Percentiles rank a stretch among this genome's conserved stretches.
Conservation (phyloP, 2,888 invertebrate species). For the Pseudococcus longispinus region DNA sequence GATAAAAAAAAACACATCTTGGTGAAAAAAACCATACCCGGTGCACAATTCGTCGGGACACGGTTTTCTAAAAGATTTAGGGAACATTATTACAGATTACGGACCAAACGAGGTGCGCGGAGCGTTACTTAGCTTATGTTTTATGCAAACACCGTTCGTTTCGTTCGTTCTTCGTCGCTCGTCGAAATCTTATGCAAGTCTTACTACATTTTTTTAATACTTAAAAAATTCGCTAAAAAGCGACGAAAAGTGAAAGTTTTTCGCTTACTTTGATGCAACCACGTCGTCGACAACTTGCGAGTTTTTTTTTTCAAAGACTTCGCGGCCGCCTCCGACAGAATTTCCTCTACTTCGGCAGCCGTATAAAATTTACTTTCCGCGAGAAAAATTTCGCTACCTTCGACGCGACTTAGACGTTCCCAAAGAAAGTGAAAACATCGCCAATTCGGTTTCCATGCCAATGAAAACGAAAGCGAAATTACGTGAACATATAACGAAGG, state of each 20-base stretch:
- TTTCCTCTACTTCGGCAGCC: no score
- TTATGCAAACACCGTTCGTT: conserved; percentile 43
- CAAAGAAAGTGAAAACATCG: conserved; percentile 21
- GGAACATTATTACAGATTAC: neutral
- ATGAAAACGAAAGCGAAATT: conserved; percentile 37
- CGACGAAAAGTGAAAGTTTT: conserved; percentile 21
- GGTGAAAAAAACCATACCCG: neutral
- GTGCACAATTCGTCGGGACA: neutral
- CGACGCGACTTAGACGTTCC: neutral
- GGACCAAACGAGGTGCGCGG: neutral
- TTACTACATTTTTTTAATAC: conserved; percentile 26
- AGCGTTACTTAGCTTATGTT: conserved; percentile 15
- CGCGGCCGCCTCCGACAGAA: neutral
- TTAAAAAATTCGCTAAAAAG: conserved; percentile 13
- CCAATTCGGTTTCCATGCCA: conserved; percentile 30
- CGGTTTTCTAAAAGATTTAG: neutral
- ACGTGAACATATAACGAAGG: neutral
- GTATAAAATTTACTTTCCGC: neutral
- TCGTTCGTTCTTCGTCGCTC: neutral
- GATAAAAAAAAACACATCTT: neutral
- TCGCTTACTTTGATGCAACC: neutral
- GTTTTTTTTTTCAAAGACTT: neutral
- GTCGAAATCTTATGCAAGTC: conserved; percentile 42
- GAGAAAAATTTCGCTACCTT: neutral
- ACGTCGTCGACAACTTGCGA: neutral